These are phyloP conservation scores for Rhopalosiphum maidis DNA, from an alignment of 1,140 invertebrate species.

Conservation along the genomic window DNA sequence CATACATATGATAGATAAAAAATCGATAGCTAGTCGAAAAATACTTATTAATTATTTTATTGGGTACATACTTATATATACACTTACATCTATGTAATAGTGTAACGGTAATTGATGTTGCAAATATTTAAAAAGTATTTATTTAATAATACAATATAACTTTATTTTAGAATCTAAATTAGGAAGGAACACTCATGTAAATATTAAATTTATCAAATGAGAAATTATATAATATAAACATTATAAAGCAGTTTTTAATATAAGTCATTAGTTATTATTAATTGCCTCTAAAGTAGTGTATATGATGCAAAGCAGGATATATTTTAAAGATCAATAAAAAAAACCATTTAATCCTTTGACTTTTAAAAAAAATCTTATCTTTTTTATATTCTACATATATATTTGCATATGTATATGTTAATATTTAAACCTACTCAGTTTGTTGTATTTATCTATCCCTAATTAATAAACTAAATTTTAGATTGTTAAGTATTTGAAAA, in stretches of 20 bases:
- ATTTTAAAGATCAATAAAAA: background rate
- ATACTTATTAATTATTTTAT: background rate
- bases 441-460: background rate
- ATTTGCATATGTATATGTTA: too few relatives aligned
- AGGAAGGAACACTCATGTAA: background rate
- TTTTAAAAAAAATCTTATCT: background rate
- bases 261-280: background rate
- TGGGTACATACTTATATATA: background rate
- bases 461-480: background rate
- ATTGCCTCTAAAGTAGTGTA: background rate
- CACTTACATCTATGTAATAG: too few relatives aligned
- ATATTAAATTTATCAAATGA: background rate
- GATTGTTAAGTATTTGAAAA: background rate
- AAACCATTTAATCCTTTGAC: too few relatives aligned
- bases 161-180: too few relatives aligned
- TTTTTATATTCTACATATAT: background rate
- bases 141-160: background rate
- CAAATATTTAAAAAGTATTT: background rate
- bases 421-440: too few relatives aligned
- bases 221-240: background rate
- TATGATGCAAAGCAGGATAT: background rate
- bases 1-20: background rate
- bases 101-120: background rate
- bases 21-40: background rate
- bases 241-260: background rate